phyloP scores from a whole-genome alignment of 2,888 invertebrate genomes.

The Tenthredo livida region DNA sequence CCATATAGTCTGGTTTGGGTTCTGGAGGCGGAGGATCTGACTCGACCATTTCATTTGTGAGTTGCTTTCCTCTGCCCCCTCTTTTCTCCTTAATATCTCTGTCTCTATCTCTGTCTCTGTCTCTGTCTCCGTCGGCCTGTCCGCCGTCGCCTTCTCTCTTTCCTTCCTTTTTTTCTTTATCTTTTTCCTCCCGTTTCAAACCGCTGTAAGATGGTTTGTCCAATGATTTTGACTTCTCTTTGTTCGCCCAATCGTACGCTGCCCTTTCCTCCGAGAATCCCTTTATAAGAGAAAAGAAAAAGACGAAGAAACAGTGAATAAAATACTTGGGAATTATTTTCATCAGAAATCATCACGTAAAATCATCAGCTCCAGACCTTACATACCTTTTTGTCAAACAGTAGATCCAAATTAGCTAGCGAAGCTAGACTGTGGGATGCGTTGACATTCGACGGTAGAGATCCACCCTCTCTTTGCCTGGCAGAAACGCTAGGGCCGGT shows the following conservation, averaged over 20 bases:
- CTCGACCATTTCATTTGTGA: slow-evolving; percentile 76
- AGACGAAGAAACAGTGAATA: not conserved
- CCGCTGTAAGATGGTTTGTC: slow-evolving; percentile 72
- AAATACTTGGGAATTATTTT: not conserved
- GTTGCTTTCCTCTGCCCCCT: slow-evolving; percentile 66
- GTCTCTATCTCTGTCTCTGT: slow-evolving; percentile 52
- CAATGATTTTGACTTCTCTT: slow-evolving; percentile 75
- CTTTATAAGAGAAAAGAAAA: slow-evolving; percentile 63
- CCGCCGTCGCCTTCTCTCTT: slow-evolving; percentile 60
- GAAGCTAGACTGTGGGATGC: slow-evolving; percentile 76
- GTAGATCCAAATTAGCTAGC: slow-evolving; percentile 72
- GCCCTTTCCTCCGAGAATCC: slow-evolving; percentile 73
- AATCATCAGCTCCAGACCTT: not conserved
- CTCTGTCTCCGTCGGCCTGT: slow-evolving; percentile 60
- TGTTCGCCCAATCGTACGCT: slow-evolving; percentile 74
- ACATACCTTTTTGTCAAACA: slow-evolving; percentile 74
- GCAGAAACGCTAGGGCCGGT: slow-evolving; percentile 76
- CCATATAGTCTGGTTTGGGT: slow-evolving; percentile 77
- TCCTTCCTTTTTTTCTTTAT: slow-evolving; percentile 72
- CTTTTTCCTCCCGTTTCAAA: slow-evolving; percentile 73
- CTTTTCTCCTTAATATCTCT: slow-evolving; percentile 39
- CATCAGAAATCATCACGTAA: not conserved
- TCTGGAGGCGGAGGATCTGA: slow-evolving; percentile 75
- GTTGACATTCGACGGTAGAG: slow-evolving; percentile 82
- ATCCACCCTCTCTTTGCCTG: slow-evolving; percentile 84